Base-by-base conservation (phyloP, 2,888 invertebrate species). In the Catocala fraxini region DNA sequence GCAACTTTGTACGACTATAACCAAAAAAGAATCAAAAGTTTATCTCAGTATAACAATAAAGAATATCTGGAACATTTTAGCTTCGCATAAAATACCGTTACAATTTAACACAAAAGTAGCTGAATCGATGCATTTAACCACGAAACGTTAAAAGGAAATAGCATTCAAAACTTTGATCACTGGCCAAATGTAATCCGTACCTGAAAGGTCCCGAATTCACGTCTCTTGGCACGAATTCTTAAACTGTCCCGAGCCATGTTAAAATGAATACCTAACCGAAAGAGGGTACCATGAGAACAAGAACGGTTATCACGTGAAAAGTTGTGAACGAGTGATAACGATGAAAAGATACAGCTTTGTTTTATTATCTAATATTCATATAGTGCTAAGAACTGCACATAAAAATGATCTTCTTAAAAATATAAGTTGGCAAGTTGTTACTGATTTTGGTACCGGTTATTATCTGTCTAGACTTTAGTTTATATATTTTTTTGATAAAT, bases 151-250 rank as follows among this genome's bases (percentile, higher is more conserved):
- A 83, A 80, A 83, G 82, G 80, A 81, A 82, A 77, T 73, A 71
- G 67, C 74, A 70, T 77, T 80, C 80, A 82, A 73, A 75, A 81
- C 80, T 89, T 89, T 89, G 89, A 89, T 88, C 85, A 80, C 77
- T 76, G 76, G 88, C 89, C 89, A 89, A 90, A 85, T 86, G 87
- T 86, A 87, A 88, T 87, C 82, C 84, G 59, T 79, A 84, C 85
- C 85, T 84, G 84, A 82, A 84, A 86, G 84, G 85, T 85, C 75
- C 75, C 79, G 82, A 81, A 83, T 87, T 86, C 86, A 82, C 81
- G 81, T 81, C 82, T 89, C 83, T 90, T 91, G 91, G 91, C 91
- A 91, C 87, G 83, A 80, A 80, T 84, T 85, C 88, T 87, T 89
- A 86, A 87, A 87, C 83, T 82, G 81, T 82, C 79, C 78, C 77